Evolutionary conservation across 2,113 vertebrate genomes (phyloP).

Genomic region (Promerops cafer): DNA sequence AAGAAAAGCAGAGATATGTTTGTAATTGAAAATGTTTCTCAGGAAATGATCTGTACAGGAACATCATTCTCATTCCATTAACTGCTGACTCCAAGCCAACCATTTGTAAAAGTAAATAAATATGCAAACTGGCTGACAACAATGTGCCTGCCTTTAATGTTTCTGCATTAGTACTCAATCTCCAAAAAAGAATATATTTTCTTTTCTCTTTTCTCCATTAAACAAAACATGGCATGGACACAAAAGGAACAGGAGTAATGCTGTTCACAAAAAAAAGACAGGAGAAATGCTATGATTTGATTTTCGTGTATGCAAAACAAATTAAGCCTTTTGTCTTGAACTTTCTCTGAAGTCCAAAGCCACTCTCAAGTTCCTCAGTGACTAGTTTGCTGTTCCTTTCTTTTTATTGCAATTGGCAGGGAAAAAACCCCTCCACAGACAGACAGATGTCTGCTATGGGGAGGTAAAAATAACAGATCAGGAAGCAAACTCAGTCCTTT

Average conservation of each 20-base stretch:
- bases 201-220: constrained; percentile 62
- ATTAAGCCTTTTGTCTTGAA: constrained; percentile 28
- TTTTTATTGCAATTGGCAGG: neutral
- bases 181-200: constrained; percentile 61
- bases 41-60: constrained; percentile 76
- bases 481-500: neutral
- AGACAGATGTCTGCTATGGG: neutral
- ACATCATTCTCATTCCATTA: constrained; percentile 79
- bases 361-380: neutral
- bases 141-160: constrained; percentile 58
- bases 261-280: neutral
- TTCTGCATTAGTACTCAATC: constrained; percentile 64
- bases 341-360: constrained; percentile 32
- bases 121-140: constrained; percentile 71
- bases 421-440: neutral
- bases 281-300: constrained; percentile 27
- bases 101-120: constrained; percentile 78
- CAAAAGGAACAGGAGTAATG: constrained; percentile 13
- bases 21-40: constrained; percentile 77
- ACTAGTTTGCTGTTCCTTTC: neutral
- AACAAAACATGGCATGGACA: constrained; percentile 46
- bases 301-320: constrained; percentile 39
- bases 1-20: constrained; percentile 73
- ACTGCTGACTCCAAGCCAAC: constrained; percentile 76
- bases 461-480: neutral